phyloP scores from a whole-genome alignment of 2,113 vertebrate species.

The Labrus mixtus region DNA sequence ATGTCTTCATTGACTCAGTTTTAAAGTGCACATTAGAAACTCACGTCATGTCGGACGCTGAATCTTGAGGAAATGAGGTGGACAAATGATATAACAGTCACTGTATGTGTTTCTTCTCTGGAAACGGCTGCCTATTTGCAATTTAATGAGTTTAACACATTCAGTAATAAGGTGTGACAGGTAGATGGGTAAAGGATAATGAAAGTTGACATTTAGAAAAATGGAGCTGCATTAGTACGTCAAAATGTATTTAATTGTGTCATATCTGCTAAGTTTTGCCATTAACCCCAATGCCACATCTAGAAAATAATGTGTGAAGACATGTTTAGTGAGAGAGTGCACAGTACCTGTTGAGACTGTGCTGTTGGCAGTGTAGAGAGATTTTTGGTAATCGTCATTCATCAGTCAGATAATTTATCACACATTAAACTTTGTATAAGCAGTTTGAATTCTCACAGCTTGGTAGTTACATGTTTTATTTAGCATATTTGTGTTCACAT shows the following conservation, averaged over 20 bases:
- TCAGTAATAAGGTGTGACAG: constrained; percentile 12
- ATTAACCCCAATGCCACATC: neutral
- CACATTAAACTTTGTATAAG: too few species aligned
- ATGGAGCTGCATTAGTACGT: constrained; percentile 31
- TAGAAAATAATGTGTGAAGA: neutral
- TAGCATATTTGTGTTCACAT: too few species aligned
- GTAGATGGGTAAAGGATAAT: constrained; percentile 13
- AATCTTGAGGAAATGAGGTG: too few species aligned
- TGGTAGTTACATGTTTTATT: too few species aligned
- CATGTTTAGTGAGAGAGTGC: neutral
- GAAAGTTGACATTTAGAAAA: constrained; percentile 48
- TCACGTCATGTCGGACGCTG: neutral
- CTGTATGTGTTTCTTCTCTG: constrained; percentile 34
- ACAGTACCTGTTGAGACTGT: too few species aligned
- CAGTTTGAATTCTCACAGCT: too few species aligned
- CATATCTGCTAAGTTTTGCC: constrained; percentile 16
- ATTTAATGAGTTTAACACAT: constrained; percentile 40
- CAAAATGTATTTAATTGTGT: constrained; percentile 20
- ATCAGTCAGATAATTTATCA: too few species aligned
- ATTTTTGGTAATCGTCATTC: too few species aligned
- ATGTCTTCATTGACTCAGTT: neutral
- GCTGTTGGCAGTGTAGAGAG: too few species aligned
- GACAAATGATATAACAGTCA: too few species aligned
- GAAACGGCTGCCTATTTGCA: constrained; percentile 48
- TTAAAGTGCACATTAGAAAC: constrained; percentile 22